Conservation (phyloP, 2,113 vertebrate genomes). For the Micronycteris hirsuta region DNA sequence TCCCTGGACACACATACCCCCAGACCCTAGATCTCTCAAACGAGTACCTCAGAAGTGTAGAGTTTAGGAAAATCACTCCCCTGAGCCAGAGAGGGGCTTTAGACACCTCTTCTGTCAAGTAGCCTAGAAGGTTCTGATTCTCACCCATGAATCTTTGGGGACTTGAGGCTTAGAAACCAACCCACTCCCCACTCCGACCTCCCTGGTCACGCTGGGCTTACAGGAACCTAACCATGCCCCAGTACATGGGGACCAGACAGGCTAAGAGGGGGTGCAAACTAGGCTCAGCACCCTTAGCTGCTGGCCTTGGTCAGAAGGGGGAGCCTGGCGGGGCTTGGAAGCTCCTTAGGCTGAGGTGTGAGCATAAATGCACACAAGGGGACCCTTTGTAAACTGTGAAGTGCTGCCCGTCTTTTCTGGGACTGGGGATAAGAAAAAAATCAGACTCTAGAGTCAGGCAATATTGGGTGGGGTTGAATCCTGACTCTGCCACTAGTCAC, state of each 20-base stretch:
- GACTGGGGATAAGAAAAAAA: not conserved
- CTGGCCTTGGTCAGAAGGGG: not conserved
- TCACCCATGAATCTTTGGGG: not conserved
- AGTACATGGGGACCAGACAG: not conserved
- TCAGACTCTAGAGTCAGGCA: not conserved
- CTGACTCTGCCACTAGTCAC: not conserved
- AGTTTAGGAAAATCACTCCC: not conserved
- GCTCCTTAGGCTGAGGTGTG: not conserved
- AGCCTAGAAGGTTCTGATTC: not conserved
- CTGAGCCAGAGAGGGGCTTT: not conserved
- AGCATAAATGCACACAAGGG: not conserved
- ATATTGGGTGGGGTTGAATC: not conserved
- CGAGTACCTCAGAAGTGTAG: fast-evolving
- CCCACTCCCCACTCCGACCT: not conserved
- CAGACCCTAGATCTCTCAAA: not conserved
- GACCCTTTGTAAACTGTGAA: not conserved
- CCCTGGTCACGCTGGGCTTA: not conserved
- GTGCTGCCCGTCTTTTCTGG: not conserved
- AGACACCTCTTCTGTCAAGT: not conserved
- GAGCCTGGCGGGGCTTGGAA: not conserved
- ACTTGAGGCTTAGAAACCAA: not conserved
- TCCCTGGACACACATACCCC: not conserved
- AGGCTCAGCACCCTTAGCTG: not conserved
- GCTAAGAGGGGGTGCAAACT: too few species aligned
- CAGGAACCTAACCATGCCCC: fast-evolving